Evolutionary conservation across 2,888 invertebrate species (phyloP).

Genomic region (Tiphia femorata): DNA sequence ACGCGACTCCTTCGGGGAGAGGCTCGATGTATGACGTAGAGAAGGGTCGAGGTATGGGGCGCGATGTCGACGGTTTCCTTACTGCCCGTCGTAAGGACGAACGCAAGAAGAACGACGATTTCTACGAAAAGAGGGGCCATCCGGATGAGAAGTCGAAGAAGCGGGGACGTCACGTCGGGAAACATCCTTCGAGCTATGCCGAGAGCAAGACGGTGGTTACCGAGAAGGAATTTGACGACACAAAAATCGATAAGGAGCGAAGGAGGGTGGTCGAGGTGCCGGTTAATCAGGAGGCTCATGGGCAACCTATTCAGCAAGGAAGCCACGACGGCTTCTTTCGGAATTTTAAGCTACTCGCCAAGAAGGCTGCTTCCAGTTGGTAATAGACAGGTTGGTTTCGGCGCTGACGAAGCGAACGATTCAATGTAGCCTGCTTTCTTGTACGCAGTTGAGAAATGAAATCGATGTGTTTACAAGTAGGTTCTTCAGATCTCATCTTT

Average conservation of each 20-base stretch:
- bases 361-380: slow-evolving; percentile 72
- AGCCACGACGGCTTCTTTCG: slow-evolving; percentile 68
- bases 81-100: slow-evolving; percentile 81
- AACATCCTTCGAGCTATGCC: slow-evolving; percentile 72
- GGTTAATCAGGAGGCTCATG: slow-evolving; percentile 71
- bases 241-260: slow-evolving; percentile 70
- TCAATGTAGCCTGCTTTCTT: neutral
- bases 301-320: slow-evolving; percentile 73
- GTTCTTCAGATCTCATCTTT: too few relatives aligned
- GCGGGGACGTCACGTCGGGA: slow-evolving; percentile 73
- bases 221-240: too few relatives aligned
- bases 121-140: slow-evolving; percentile 81
- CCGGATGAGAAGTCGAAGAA: slow-evolving; percentile 76
- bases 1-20: slow-evolving; percentile 66
- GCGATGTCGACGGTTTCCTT: slow-evolving; percentile 77
- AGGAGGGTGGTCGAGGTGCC: slow-evolving; percentile 72
- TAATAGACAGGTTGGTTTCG: slow-evolving; percentile 51
- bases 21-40: slow-evolving; percentile 71
- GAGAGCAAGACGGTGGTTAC: slow-evolving; percentile 72
- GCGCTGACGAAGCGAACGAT: neutral
- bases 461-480: too few relatives aligned
- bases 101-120: slow-evolving; percentile 80
- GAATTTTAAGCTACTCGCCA: slow-evolving; percentile 71
- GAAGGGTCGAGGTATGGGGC: slow-evolving; percentile 73
- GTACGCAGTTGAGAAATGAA: too few relatives aligned